phyloP scores from a whole-genome alignment of 1,140 invertebrate species.

The Euwallacea fornicatus region DNA sequence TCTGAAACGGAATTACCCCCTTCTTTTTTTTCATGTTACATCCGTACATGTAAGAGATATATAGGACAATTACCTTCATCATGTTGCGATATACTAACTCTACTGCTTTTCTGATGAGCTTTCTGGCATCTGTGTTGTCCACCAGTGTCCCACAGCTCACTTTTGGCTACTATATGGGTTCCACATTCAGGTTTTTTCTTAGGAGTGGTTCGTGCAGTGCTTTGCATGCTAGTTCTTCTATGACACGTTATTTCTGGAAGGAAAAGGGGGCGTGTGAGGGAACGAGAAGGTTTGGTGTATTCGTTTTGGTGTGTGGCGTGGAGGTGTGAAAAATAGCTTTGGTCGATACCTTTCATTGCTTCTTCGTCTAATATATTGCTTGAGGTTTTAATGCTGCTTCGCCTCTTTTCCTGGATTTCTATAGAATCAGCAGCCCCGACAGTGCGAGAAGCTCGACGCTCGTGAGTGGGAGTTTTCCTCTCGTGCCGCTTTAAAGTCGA shows the following conservation, averaged over 20 bases:
- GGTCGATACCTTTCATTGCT: background rate
- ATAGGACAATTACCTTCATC: constrained; percentile 42
- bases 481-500: constrained; percentile 25
- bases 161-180: constrained; percentile 52
- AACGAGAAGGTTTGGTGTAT: background rate
- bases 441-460: constrained; percentile 34
- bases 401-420: constrained; percentile 38
- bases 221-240: constrained; percentile 44
- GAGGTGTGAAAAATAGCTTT: background rate
- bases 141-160: constrained; percentile 53
- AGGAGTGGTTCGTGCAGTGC: constrained; percentile 39
- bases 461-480: constrained; percentile 41
- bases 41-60: background rate
- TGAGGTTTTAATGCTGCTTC: constrained; percentile 35
- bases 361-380: constrained; percentile 22
- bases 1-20: constrained; percentile 35
- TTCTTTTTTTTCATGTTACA: background rate
- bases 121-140: constrained; percentile 49
- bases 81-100: constrained; percentile 46
- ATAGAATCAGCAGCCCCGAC: constrained; percentile 24
- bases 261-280: constrained; percentile 5
- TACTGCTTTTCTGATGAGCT: constrained; percentile 44
- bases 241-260: constrained; percentile 39
- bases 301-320: constrained; percentile 4
- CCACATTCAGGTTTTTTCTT: constrained; percentile 50